Base-by-base conservation (phyloP, 2,888 invertebrate genomes). In the Liopterus haemorrhoidalis region DNA sequence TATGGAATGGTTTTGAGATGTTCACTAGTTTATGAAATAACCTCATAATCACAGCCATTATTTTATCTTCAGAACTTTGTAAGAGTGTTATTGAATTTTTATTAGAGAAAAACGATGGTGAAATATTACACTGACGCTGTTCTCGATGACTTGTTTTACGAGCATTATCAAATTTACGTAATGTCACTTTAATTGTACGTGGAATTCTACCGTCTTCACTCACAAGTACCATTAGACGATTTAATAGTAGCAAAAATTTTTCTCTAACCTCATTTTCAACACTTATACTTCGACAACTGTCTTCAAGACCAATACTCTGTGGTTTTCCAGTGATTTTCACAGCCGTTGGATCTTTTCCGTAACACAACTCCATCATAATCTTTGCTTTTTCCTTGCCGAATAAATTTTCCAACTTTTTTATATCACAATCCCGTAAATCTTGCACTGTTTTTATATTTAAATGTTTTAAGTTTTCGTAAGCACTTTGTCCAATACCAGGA, bases 181-280 rank as follows among this genome's bases (percentile, higher is more conserved):
- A 71, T 22, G 85, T 83, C 25, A 88, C 75, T 67, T 82, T 79
- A 40, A 88, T 71, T 28, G 83, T 79, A 51, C 81, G 77, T 20
- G 88, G 88, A 58, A 83, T 78, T 54, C 88, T 76, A 0, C 86
- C 87, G 66, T 88, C 88, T 60, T 86, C 85, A 42, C 77, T 72
- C 4, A 87, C 79, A 53, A 86, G 71, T 44, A 82, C 74, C 50
- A 86, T 71, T 44, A 88, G 66, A 57, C 88, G 74, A 58, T 79
- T 76, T 31, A 87, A 66, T 18, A 89, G 65, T 53, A 80, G 76
- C 48, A 74, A 70, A 54, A 87, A 76, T 56, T 83, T 82, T 20
- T 82, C 81, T 59, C 81, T 81, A 2, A 86, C 82, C 60, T 87
- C 86, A 45, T 76, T 78, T 55, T 81, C 79, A 2, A 81, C 74